phyloP scores from a whole-genome alignment of 1,140 invertebrate species.

The Drosophila takahashii region DNA sequence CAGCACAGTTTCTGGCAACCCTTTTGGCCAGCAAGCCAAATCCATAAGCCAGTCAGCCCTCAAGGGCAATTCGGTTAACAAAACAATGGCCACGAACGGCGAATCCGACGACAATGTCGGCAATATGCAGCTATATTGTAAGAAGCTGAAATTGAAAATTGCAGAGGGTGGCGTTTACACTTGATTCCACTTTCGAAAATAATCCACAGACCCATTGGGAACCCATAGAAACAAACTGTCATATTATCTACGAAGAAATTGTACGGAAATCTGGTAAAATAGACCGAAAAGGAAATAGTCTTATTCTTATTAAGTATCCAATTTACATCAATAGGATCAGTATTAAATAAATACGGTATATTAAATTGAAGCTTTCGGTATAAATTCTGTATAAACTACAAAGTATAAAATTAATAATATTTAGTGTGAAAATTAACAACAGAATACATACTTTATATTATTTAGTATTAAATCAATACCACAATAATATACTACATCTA shows the following conservation, averaged over 20 bases:
- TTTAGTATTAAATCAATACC: no score
- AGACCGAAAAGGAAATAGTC: no score
- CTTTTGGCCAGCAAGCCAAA: slow-evolving; percentile 37
- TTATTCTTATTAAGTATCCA: no score
- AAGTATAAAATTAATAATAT: no score
- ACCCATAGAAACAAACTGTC: background rate
- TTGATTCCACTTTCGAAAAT: slow-evolving; percentile 11
- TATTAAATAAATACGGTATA: no score
- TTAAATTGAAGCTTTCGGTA: no score
- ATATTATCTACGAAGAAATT: background rate
- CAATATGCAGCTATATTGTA: slow-evolving; percentile 10
- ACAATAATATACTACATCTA: no score
- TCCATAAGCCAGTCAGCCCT: slow-evolving; percentile 48
- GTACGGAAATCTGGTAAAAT: background rate
- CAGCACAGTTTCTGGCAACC: slow-evolving; percentile 30
- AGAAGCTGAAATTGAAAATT: slow-evolving; percentile 7
- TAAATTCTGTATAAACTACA: no score
- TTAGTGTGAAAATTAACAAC: no score
- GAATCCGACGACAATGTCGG: slow-evolving; percentile 14
- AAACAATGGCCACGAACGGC: slow-evolving; percentile 34
- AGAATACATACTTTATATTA: no score
- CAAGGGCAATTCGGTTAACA: slow-evolving; percentile 57
- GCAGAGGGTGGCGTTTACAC: background rate
- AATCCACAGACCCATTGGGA: background rate
- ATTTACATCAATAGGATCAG: no score